Base-by-base conservation (phyloP, 2,888 invertebrate genomes). In the Harmothoe impar region DNA sequence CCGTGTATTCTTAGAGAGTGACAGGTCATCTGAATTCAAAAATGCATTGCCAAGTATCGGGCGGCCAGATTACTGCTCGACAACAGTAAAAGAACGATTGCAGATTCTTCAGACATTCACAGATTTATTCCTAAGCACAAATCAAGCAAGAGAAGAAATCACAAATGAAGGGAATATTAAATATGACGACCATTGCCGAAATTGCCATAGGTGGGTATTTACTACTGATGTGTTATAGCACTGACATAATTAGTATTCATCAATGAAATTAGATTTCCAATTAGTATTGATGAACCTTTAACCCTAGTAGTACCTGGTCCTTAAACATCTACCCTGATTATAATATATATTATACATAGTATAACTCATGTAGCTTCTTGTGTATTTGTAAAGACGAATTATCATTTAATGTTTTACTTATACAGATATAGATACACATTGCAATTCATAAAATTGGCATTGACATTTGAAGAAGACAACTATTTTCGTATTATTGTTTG, bases 81-180 rank as follows among this genome's bases (percentile, higher is more conserved):
- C 94, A 31, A 92, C 94, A 89, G 92, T 96, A 92, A 92, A 93
- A 68, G 95, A 95, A 33, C 94, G 95, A 84, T 92, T 96, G 20
- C 94, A 94, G 81, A 95, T 96, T 29, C 92, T 99, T 91, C 98
- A 98, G 95, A 99, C 98, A 96, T 96, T 99, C 94, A 98, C 98
- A 93, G 98, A 99, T 96, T 98, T 98, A 94, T 99, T 99, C 96
- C 96, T 99, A 90, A 98, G 98, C 89, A 98, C 99, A 68, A 98
- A 98, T 96, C 98, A 98, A 91, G 98, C 99, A 20, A 97, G 99
- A 94, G 99, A 99, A 96, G 98, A 99, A 96, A 97, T 99, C 93
- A 96, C 98, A 89, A 98, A 98, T 96, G 99, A 99, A 97, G 99
- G 99, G 97, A 95, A 94, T 91, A 95, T 96, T 91, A 93, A 95